Conservation (phyloP, 2,888 invertebrate species). For the Notodonta dromedarius region DNA sequence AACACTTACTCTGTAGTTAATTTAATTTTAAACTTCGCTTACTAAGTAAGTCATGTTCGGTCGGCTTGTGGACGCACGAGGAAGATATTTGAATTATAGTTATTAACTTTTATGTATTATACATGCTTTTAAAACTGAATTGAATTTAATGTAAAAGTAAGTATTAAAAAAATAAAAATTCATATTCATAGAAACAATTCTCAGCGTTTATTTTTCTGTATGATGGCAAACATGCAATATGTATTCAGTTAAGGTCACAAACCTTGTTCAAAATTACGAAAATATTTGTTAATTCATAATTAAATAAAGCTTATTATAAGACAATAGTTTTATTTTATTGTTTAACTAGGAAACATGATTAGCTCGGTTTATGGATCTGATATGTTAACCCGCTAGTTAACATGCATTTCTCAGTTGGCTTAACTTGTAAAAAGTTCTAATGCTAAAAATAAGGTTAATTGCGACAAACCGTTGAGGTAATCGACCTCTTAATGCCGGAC, state of each 20-base stretch:
- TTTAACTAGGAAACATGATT: not conserved
- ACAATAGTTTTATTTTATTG: slow-evolving; percentile 72
- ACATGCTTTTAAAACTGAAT: slow-evolving; percentile 82
- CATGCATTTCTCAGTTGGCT: too few species aligned
- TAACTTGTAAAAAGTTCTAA: too few species aligned
- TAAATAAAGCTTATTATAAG: slow-evolving; percentile 85
- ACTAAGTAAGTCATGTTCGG: slow-evolving; percentile 76
- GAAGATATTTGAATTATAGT: slow-evolving; percentile 73
- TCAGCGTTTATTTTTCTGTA: slow-evolving; percentile 82
- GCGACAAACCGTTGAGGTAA: too few species aligned
- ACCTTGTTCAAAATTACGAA: slow-evolving; percentile 83
- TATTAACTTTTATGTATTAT: slow-evolving; percentile 77
- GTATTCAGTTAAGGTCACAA: slow-evolving; percentile 84
- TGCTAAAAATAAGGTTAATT: too few species aligned
- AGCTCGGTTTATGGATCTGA: too few species aligned
- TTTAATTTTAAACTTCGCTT: slow-evolving; percentile 78
- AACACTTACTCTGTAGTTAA: slow-evolving; percentile 57
- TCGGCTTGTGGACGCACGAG: slow-evolving; percentile 74
- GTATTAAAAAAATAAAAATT: slow-evolving; percentile 75
- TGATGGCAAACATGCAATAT: slow-evolving; percentile 75
- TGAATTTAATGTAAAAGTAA: slow-evolving; percentile 80
- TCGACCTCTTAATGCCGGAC: too few species aligned
- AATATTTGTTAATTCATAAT: slow-evolving; percentile 85
- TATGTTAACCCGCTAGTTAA: too few species aligned
- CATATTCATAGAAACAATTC: slow-evolving; percentile 82